These are phyloP conservation scores for Drosophila orosa DNA, from an alignment of 1,140 invertebrate genomes.

Conservation along the genomic window DNA sequence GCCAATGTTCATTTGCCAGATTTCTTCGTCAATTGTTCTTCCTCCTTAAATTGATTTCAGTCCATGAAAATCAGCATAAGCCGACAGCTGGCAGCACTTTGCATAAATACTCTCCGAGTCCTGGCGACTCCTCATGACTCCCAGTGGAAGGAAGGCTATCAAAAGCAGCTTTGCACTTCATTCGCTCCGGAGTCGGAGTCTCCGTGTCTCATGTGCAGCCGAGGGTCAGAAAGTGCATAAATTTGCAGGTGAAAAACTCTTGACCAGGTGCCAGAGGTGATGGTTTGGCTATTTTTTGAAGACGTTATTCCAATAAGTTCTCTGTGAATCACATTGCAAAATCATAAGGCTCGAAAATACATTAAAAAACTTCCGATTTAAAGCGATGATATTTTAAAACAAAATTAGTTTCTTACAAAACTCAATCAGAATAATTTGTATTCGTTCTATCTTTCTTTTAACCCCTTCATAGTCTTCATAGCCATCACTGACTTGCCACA, in stretches of 20 bases:
- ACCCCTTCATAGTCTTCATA: not conserved
- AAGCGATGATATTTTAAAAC: not conserved
- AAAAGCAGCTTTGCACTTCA: constrained; percentile 76
- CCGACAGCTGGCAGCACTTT: constrained; percentile 65
- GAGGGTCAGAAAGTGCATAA: constrained; percentile 69
- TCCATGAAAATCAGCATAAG: constrained; percentile 72
- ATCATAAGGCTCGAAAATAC: not conserved
- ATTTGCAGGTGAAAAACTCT: constrained; percentile 41
- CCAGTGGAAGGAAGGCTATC: constrained; percentile 36
- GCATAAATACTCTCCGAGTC: constrained; percentile 59
- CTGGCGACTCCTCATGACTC: constrained; percentile 23
- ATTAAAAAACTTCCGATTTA: not conserved
- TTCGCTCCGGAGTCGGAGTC: constrained; percentile 33
- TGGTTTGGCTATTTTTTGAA: not conserved
- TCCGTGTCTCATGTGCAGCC: constrained; percentile 36
- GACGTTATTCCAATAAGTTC: not conserved
- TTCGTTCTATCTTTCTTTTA: not conserved
- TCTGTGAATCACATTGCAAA: not conserved
- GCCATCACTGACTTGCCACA: not conserved
- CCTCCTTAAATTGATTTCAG: constrained; percentile 62
- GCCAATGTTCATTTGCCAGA: constrained; percentile 59
- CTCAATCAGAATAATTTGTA: not conserved
- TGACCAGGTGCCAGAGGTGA: not conserved
- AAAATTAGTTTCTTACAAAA: not conserved
- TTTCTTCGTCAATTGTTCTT: constrained; percentile 28